Evolutionary conservation across 2,113 vertebrate species (phyloP).

Genomic region (Nothoprocta perdicaria): DNA sequence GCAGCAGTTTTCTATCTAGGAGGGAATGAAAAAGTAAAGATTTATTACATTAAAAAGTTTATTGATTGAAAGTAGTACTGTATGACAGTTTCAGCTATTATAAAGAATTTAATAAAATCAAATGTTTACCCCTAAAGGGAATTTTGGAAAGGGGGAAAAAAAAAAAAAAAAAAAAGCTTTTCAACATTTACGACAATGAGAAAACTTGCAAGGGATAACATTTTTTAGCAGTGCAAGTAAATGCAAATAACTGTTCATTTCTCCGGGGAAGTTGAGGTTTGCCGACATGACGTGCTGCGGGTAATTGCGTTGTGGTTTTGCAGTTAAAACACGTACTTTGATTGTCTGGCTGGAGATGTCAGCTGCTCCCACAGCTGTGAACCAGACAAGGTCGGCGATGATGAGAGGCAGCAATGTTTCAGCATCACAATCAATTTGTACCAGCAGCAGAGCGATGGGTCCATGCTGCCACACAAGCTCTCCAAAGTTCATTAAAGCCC

Average conservation of each 20-base stretch:
- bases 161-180: neutral
- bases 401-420: conserved; percentile 43
- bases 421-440: conserved; percentile 59
- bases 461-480: neutral
- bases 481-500: neutral
- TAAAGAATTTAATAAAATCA: conserved; percentile 66
- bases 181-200: conserved; percentile 31
- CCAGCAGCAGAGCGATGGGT: neutral
- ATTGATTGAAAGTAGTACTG: conserved; percentile 38
- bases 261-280: conserved; percentile 47
- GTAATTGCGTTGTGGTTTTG: conserved; percentile 54
- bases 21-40: conserved; percentile 53
- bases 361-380: conserved; percentile 75
- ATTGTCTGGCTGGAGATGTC: conserved; percentile 71
- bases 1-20: conserved; percentile 37
- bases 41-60: conserved; percentile 56
- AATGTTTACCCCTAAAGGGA: conserved; percentile 67
- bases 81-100: conserved; percentile 44
- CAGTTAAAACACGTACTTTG: conserved; percentile 46
- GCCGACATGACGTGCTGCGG: neutral
- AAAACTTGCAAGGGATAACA: conserved; percentile 54
- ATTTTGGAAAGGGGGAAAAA: neutral
- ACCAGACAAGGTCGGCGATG: conserved; percentile 66
- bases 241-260: conserved; percentile 56
- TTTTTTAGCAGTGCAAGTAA: conserved; percentile 40